Base-by-base conservation (phyloP, 2,888 invertebrate species). In the Ophion ventricosus region DNA sequence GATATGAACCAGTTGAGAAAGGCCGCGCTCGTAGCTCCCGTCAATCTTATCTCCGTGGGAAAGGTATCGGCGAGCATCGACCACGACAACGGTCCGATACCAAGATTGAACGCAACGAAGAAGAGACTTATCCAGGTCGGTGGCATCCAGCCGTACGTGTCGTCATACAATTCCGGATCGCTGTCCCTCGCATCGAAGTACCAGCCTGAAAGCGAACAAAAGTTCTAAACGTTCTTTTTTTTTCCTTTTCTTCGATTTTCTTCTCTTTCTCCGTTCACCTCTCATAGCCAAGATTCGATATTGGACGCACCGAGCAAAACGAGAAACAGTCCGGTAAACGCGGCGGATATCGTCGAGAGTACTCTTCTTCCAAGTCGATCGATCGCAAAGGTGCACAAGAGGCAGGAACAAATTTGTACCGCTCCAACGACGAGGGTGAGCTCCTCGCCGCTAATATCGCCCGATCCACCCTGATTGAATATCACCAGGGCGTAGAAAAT, bases 71-170 rank as follows among this genome's bases (percentile, higher is more conserved):
- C 90, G 17, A 92, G 43, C n/a, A 92, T 70, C 10, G 92, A 88
- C 92, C 91, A 92, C 23, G 91, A 89, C 61, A 92, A 88, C 8
- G 92, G 92, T 7, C 92, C 93, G 1, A 92, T 43, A 23, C 93
- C 93, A 5, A 91, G 23, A 76, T 91, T 92, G 84, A 89, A 92
- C 0, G 90, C 77, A 0, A 80, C 87, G 80, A 91, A 91, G 61
- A 90, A 88, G 1, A 92, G 83, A 11, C 82, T 80, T 56, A 89
- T 88, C 87, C 90, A 89, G 20, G 86, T 82, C 3, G 91, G 89
- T 10, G 92, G 88, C 88, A 92, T 89, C 93, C 92, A 93, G 29
- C 87, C 89, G 78, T 90, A 89, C 3, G 84, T 78, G n/a, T 91
- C 90, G 11, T 90, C 91, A 80, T 90, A 90, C 23, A 82, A 40